phyloP scores from a whole-genome alignment of 2,888 invertebrate species.

The Dasysyrphus albostriatus region DNA sequence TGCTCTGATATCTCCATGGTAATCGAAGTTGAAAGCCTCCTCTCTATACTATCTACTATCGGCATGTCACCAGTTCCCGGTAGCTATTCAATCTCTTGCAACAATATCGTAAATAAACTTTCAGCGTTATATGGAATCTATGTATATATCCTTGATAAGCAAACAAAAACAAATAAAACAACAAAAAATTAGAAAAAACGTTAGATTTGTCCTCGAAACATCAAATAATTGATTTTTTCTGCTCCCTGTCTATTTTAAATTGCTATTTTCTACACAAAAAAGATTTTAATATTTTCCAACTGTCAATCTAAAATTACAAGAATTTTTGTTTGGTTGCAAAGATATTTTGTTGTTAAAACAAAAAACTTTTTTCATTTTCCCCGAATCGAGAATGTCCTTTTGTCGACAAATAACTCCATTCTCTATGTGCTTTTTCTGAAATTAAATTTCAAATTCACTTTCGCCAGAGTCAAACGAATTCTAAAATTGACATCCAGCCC shows the following conservation, averaged over 20 bases:
- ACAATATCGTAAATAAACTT: slow-evolving; percentile 55
- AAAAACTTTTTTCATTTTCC: background rate
- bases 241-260: background rate
- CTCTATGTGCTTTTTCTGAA: slow-evolving; percentile 6
- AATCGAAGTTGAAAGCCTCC: slow-evolving; percentile 34
- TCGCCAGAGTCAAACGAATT: slow-evolving; percentile 11
- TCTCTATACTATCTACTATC: background rate
- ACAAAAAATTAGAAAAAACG: background rate
- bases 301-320: background rate
- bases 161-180: background rate
- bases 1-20: slow-evolving; percentile 26
- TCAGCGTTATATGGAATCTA: slow-evolving; percentile 43
- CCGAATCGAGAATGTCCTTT: background rate
- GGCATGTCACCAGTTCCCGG: background rate
- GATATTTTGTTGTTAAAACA: background rate
- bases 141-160: background rate
- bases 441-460: slow-evolving; percentile 26
- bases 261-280: background rate
- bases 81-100: slow-evolving; percentile 32
- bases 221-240: slow-evolving; percentile 8
- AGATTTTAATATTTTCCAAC: background rate
- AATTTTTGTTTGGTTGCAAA: background rate
- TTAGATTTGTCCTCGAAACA: slow-evolving; percentile 11
- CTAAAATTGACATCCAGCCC: slow-evolving; percentile 16
- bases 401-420: slow-evolving; percentile 3